Evolutionary conservation across 2,797 vertebrate genomes (phyloP), one percentile per base, ranked within the genome.

Genomic region (Psittacula derbiana): DNA sequence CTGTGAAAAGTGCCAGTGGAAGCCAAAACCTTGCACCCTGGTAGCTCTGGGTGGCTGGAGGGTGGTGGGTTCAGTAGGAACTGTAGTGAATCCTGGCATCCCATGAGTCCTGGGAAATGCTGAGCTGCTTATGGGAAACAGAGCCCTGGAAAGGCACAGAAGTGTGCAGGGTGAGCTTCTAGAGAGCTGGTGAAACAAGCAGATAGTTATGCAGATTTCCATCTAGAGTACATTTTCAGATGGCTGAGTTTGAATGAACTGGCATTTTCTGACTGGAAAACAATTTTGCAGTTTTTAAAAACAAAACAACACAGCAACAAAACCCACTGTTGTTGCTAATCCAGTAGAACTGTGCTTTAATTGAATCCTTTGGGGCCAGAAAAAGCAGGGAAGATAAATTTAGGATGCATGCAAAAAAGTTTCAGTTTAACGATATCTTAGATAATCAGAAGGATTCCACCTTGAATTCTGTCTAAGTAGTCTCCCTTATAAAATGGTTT

Each of bases 351-450:
- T 4, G 27, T 19, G 27, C 20, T 78, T 88, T 78, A 92, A 43
- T 71, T 88, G 62, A 90, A n/a, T 69, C 78, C 46, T 75, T 58
- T 79, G 73, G 58, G 66, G 81, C 27, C 23, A 75, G 44, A 46
- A 41, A 21, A 64, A 72, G 11, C 38, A 41, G 25, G 21, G 33
- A 81, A 94, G 33, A 81, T 38, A 86, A 74, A 86, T 73, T 38
- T 46, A 80, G 83, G 49, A 61, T 67, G 12, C 28, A 38, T 30
- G 21, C 33, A 66, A 50, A 72, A n/a, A 57, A 46, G 4, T 23
- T 76, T 64, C 21, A 16, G 12, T 65, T 46, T 53, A 92, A 65
- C 90, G 38, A 11, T 79, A 72, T 75, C 24, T 7, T 61, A 28
- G 31, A 38, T 73, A 80, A 80, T 71, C 12, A 31, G 52, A 69